A percentile compares a stretch with the other conserved stretches of the same genome.
These are phyloP conservation scores for Pogonocherus hispidulus DNA, from an alignment of 2,888 invertebrate genomes.

Conservation along the genomic window DNA sequence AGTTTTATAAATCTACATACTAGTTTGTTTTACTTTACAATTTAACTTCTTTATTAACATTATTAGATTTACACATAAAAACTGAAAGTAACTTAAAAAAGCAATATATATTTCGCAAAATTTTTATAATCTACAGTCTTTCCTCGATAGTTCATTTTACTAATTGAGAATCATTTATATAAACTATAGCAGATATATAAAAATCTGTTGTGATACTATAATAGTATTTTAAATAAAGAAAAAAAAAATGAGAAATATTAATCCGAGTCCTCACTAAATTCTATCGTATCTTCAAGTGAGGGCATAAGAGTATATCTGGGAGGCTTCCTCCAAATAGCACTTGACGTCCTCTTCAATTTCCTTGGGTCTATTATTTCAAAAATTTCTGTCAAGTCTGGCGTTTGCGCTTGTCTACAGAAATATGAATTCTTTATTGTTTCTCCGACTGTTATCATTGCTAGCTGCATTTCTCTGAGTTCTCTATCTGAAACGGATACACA, in stretches of 20 bases:
- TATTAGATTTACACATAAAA: too few relatives aligned
- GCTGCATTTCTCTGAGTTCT: slow-evolving; percentile 34
- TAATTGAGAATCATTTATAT: too few relatives aligned
- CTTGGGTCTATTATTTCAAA: slow-evolving; percentile 78
- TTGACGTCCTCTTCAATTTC: slow-evolving; percentile 79
- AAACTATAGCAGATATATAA: too few relatives aligned
- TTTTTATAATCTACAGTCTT: neutral
- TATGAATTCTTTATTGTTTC: slow-evolving; percentile 71
- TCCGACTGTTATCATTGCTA: slow-evolving; percentile 40
- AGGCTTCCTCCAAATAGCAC: slow-evolving; percentile 82
- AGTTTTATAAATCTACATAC: too few relatives aligned
- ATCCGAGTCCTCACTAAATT: slow-evolving; percentile 23
- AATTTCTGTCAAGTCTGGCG: slow-evolving; percentile 77
- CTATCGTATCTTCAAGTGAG: neutral
- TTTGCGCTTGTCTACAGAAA: slow-evolving; percentile 74
- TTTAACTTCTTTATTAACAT: too few relatives aligned
- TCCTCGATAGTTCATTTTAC: too few relatives aligned
- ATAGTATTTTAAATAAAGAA: too few relatives aligned
- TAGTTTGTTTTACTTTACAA: too few relatives aligned
- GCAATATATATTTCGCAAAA: neutral
- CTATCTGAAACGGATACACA: slow-evolving; percentile 61
- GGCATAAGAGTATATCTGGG: slow-evolving; percentile 73
- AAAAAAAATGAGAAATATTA: slow-evolving; percentile 1
- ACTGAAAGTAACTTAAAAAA: too few relatives aligned
- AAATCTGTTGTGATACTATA: too few relatives aligned